A percentile compares a stretch with the other conserved stretches of the same genome.
phyloP scores from a whole-genome alignment of 2,888 invertebrate species.

The Halictus quadricinctus region DNA sequence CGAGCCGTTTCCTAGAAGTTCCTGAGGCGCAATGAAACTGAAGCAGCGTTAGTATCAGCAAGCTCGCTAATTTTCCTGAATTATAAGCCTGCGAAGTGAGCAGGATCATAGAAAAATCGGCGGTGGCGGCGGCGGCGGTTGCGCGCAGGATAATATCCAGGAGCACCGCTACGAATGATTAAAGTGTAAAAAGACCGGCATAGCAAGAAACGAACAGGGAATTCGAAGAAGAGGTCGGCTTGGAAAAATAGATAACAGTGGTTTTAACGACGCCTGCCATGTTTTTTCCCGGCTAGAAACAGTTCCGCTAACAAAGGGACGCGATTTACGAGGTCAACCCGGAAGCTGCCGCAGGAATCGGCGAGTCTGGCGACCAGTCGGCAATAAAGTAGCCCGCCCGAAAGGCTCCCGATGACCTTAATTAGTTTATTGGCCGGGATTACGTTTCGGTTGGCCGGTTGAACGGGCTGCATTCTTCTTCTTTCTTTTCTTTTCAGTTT shows the following conservation, averaged over 20 bases:
- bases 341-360: slow-evolving; percentile 28
- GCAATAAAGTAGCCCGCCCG: slow-evolving; percentile 37
- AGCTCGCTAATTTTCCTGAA: neutral
- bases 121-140: no score
- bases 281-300: neutral
- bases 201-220: neutral
- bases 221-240: neutral
- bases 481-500: slow-evolving; percentile 38
- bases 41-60: neutral
- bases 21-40: no score
- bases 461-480: slow-evolving; percentile 62
- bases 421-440: slow-evolving; percentile 77
- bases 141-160: no score
- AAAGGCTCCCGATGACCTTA: slow-evolving; percentile 67
- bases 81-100: neutral
- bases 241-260: neutral
- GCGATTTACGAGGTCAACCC: slow-evolving; percentile 28
- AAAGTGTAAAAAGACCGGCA: neutral
- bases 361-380: slow-evolving; percentile 25
- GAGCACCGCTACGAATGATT: neutral
- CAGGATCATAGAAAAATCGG: neutral
- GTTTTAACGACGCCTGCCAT: neutral
- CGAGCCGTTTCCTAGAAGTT: neutral
- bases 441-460: slow-evolving; percentile 69
- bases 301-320: neutral